Evolutionary conservation across 2,888 invertebrate genomes (phyloP).

Genomic region (Coecobrya sp.): DNA sequence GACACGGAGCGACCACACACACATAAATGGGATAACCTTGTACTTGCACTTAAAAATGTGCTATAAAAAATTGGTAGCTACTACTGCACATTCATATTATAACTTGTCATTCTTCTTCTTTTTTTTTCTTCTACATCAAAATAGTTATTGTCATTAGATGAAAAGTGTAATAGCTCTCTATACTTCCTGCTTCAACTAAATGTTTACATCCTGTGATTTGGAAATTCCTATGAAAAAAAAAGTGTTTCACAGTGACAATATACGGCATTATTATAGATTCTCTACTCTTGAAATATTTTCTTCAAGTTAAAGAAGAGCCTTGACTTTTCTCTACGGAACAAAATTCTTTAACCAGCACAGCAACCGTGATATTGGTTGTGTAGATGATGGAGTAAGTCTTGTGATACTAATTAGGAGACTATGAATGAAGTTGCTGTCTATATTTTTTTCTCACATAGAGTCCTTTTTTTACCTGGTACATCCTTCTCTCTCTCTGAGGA

Average conservation of each 20-base stretch:
- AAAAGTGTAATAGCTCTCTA: no score
- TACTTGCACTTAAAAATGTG: background rate
- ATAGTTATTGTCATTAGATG: no score
- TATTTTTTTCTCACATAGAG: constrained; percentile 27
- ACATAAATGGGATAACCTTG: background rate
- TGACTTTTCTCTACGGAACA: no score
- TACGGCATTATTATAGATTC: no score
- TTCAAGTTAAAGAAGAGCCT: no score
- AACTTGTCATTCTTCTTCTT: no score
- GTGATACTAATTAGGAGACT: constrained; percentile 29
- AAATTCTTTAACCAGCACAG: background rate
- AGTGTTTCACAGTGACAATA: no score
- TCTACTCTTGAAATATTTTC: no score
- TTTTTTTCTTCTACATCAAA: no score
- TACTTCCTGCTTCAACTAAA: background rate
- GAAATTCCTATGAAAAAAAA: background rate
- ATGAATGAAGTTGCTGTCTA: constrained; percentile 19
- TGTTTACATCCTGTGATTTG: background rate
- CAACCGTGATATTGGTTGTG: no score
- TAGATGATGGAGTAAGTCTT: background rate
- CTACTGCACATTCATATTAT: no score
- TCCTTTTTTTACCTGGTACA: background rate
- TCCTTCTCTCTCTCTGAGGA: background rate
- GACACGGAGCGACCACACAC: background rate
- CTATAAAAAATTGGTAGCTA: background rate